A percentile compares a stretch with the other conserved stretches of the same genome.
phyloP scores from a whole-genome alignment of 2,888 invertebrate species.

The Eupithecia insigniata region DNA sequence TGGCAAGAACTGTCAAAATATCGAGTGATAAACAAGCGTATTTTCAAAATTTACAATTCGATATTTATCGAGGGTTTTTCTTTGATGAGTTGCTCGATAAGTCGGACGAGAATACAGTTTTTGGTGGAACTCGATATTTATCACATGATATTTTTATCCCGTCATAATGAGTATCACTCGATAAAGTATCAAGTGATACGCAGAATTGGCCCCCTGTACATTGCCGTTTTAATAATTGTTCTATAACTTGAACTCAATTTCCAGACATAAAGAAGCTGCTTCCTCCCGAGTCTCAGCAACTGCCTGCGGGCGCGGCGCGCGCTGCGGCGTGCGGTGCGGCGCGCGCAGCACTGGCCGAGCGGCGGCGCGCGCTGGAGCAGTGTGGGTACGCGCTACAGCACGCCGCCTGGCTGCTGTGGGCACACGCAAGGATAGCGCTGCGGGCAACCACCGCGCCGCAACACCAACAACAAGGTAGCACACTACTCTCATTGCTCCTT shows the following conservation, averaged over 20 bases:
- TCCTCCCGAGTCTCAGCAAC: slow-evolving; percentile 45
- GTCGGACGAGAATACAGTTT: too few species aligned
- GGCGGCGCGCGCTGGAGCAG: slow-evolving; percentile 84
- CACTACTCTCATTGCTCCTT: not conserved
- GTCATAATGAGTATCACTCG: too few species aligned
- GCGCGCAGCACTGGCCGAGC: slow-evolving; percentile 48
- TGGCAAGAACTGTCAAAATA: too few species aligned
- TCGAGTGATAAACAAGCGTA: too few species aligned
- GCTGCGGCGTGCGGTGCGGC: slow-evolving; percentile 49
- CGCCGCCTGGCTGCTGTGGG: slow-evolving; percentile 90
- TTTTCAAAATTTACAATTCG: too few species aligned
- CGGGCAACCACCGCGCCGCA: slow-evolving; percentile 75
- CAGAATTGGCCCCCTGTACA: too few species aligned
- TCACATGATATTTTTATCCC: too few species aligned
- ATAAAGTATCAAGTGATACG: too few species aligned
- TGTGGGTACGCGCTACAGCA: slow-evolving; percentile 88
- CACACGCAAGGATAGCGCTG: slow-evolving; percentile 89
- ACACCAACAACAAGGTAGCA: slow-evolving; percentile 8
- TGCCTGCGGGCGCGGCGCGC: slow-evolving; percentile 60
- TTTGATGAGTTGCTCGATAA: too few species aligned
- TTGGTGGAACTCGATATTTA: too few species aligned
- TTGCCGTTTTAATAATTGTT: not conserved
- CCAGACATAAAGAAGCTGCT: slow-evolving; percentile 83
- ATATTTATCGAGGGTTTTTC: too few species aligned
- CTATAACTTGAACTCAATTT: not conserved